Percentiles rank a stretch among this genome's conserved stretches.
phyloP scores from a whole-genome alignment of 2,113 vertebrate species.

The Phaethornis superciliosus region DNA sequence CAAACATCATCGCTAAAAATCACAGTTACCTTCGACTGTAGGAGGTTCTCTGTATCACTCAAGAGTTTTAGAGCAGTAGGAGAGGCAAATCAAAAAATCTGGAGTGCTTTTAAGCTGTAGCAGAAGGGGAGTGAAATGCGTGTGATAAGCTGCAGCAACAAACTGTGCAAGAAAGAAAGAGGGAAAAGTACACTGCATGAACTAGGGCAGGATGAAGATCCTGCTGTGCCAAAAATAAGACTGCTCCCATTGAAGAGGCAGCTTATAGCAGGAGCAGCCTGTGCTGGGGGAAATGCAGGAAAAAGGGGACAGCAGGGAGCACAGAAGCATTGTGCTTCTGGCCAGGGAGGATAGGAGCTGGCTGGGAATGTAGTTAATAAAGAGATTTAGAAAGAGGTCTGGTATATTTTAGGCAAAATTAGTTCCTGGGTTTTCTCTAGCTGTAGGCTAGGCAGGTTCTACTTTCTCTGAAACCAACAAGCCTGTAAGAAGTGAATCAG shows the following conservation, averaged over 20 bases:
- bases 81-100: constrained; percentile 46
- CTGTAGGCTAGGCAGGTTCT: neutral
- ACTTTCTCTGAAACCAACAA: neutral
- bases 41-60: constrained; percentile 56
- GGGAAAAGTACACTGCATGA: constrained; percentile 12
- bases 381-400: neutral
- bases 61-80: constrained; percentile 23
- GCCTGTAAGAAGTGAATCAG: neutral
- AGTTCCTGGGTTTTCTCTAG: neutral
- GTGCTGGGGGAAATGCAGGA: neutral
- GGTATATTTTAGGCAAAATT: neutral
- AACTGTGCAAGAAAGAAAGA: constrained; percentile 1
- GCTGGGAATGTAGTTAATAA: neutral
- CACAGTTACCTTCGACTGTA: constrained; percentile 55
- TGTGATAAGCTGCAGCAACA: constrained; percentile 1
- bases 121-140: neutral
- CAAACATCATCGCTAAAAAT: constrained; percentile 61
- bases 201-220: constrained; percentile 37
- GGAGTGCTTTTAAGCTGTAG: constrained; percentile 41
- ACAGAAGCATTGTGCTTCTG: neutral
- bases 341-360: neutral
- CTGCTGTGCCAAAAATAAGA: constrained; percentile 15
- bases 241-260: neutral
- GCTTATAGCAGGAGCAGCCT: neutral
- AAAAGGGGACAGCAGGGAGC: constrained; percentile 19